Evolutionary conservation across 1,140 invertebrate genomes (phyloP), one percentile per base, ranked within the genome.

Genomic region (Lepidurus apus): DNA sequence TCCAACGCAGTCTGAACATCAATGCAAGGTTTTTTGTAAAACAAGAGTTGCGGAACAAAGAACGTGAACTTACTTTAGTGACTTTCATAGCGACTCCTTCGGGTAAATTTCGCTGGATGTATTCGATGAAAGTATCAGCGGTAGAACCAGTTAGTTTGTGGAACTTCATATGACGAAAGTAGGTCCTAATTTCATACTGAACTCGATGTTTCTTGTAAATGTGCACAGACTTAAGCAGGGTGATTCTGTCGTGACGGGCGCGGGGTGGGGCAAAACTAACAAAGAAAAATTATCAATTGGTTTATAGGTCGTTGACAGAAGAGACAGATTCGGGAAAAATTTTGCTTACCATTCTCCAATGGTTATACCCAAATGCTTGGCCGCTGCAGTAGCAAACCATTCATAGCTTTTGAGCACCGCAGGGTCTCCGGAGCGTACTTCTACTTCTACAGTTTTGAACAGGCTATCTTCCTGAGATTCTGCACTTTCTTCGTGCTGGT

Each of bases 81-180:
- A 97, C 93, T 89, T 97, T 97, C 87, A 99, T 90, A 24, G 93
- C 93, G 75, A 98, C 93, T 78, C 97, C 97, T 89, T 99, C 98
- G 0, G 98, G 98, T 80, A 99, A 87, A 89, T 99, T 99, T 81
- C 97, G 88, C 84, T 99, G 90, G 78, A 98, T 91, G 85, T 99
- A 99, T 86, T 99, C 98, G 43, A 99, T 86, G 85, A 95, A 95
- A 26, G 97, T 98, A 81, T 96, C 94, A 74, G 95, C 91, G 26
- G 97, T 99, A 9, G 96, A 98, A 24, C 95, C 95, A 2, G 98
- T 99, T 5, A 99, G 83, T 81, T 91, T 88, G 80, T 91, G 88
- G 75, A 97, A 91, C 83, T 94, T 90, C 81, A 98, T 88, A 83
- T 93, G 92, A 79, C 91, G 89, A 85, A 92, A 97, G 85, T 98